Evolutionary conservation across 1,140 invertebrate genomes (phyloP), one percentile per base, ranked within the genome.

Genomic region (Araneus ventricosus): DNA sequence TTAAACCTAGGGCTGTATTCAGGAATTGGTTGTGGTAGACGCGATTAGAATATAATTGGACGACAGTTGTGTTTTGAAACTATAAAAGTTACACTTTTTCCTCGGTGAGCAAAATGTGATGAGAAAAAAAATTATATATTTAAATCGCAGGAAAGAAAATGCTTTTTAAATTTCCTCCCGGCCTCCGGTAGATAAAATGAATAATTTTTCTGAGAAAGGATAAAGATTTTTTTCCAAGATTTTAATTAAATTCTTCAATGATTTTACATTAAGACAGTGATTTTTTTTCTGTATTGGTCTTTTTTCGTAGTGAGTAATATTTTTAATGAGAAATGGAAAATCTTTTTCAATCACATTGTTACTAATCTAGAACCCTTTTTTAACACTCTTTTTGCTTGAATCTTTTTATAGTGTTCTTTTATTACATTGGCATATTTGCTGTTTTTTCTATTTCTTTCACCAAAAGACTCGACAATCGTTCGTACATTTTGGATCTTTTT

Each of bases 41-140:
- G 34, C 85, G 91, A 93, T 93, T 93, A 93, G 84, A 67, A 93
- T 93, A 88, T 93, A 93, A 93, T 93, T 93, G 85, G 91, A 80
- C n/a, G 30, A 79, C 84, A 87, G 91, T 79, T 93, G 88, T 80
- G 67, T 82, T 91, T 84, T 84, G 45, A 87, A 91, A 91, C 89
- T 84, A 75, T 87, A 63, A 63, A 87, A 87, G 52, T 87, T 87
- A 63, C 52, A 87, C 34, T 24, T 59, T 63, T 34, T 63, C 85
- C 52, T 87, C 3, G 39, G 14, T 52, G 22, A 27, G 39, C 24
- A 75, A 30, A 75, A 34, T 75, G 67, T 34, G 59, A 5, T 75
- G 30, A 34, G 4, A 75, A 75, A 70, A 86, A 90, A 90, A 80
- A 1, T 37, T 30, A 88, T 67, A 67, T 10, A 20, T 52, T 52